These are phyloP conservation scores for Saturnia japonica DNA, from an alignment of 2,888 invertebrate species.

Conservation along the genomic window DNA sequence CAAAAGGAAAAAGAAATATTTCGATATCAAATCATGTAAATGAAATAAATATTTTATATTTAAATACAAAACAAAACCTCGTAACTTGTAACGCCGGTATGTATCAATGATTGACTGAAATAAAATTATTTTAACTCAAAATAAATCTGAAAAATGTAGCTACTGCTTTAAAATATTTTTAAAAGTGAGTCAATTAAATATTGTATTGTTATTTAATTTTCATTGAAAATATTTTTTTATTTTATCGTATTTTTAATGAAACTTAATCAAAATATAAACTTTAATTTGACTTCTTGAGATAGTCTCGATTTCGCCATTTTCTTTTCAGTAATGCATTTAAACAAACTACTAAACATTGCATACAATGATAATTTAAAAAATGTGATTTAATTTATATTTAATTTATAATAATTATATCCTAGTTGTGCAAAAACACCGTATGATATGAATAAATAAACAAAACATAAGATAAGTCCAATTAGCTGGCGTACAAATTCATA, in stretches of 20 bases:
- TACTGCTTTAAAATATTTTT: no score
- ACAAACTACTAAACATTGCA: neutral
- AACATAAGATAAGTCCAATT: conserved; percentile 3
- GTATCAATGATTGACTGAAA: no score
- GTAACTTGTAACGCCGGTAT: no score
- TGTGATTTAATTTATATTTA: neutral
- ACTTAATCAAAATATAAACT: neutral
- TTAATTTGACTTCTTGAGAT: neutral
- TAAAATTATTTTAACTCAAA: no score
- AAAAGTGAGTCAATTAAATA: no score
- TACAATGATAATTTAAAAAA: neutral
- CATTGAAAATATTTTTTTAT: no score
- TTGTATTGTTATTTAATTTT: no score
- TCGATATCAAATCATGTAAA: neutral
- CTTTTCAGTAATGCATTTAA: neutral
- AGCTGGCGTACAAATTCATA: conserved; percentile 9
- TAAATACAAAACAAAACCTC: neutral
- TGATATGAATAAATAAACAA: neutral
- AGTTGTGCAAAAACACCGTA: neutral
- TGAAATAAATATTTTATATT: neutral
- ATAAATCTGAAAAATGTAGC: no score
- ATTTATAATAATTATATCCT: neutral
- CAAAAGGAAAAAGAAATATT: neutral
- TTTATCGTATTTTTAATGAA: neutral
- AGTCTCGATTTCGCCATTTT: neutral